Conservation (phyloP, 2,888 invertebrate genomes). For the Latrodectus hesperus region DNA sequence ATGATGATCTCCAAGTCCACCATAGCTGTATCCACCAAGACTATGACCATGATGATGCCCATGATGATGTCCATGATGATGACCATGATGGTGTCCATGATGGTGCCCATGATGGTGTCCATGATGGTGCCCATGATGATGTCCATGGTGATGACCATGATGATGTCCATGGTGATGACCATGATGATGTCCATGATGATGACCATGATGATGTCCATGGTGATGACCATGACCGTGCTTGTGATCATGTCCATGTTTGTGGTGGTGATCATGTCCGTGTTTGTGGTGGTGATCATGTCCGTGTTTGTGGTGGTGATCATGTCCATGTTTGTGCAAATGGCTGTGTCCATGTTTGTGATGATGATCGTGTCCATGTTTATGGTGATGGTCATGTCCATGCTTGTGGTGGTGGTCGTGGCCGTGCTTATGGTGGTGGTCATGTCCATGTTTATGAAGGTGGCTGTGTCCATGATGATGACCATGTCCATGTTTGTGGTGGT, state of each 20-base stretch:
- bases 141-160: slow-evolving; percentile 15
- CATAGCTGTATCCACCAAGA: slow-evolving; percentile 58
- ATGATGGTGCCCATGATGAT: slow-evolving; percentile 28
- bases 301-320: slow-evolving; percentile 17
- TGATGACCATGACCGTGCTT: slow-evolving; percentile 8
- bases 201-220: slow-evolving; percentile 15
- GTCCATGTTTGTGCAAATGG: slow-evolving; percentile 15
- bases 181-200: slow-evolving; percentile 25
- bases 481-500: slow-evolving; percentile 18
- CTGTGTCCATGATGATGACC: slow-evolving; percentile 10
- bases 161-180: slow-evolving; percentile 13
- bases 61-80: slow-evolving; percentile 23
- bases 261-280: slow-evolving; percentile 22
- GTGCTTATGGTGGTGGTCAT: slow-evolving; percentile 17
- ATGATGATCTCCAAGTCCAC: slow-evolving; percentile 37
- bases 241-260: slow-evolving; percentile 22
- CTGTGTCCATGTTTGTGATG: slow-evolving; percentile 15
- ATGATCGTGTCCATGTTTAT: slow-evolving; percentile 21
- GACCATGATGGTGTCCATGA: slow-evolving; percentile 17
- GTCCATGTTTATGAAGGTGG: slow-evolving; percentile 17
- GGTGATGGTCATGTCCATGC: slow-evolving; percentile 16
- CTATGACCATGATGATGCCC: slow-evolving; percentile 31
- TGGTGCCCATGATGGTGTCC: slow-evolving; percentile 16
- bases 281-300: slow-evolving; percentile 8
- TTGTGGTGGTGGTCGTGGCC: slow-evolving; percentile 17